These are phyloP conservation scores for Rhegmatorhina hoffmannsi DNA, from an alignment of 2,113 vertebrate genomes.

Conservation along the genomic window DNA sequence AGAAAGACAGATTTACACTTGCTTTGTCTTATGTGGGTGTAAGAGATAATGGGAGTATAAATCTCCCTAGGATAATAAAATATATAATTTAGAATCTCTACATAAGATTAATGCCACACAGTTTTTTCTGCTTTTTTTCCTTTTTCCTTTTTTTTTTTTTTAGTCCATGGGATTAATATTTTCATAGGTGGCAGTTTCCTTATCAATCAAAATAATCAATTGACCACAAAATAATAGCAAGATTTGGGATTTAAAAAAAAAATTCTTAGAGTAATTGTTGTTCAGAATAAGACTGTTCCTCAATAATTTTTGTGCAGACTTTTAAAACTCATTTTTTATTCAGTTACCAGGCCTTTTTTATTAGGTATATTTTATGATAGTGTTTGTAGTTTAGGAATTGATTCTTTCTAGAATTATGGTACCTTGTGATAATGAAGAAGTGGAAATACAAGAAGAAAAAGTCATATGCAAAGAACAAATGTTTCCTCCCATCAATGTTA, in stretches of 20 bases:
- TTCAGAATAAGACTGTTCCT: background rate
- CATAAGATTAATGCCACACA: background rate
- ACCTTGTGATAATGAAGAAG: background rate
- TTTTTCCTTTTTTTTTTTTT: background rate
- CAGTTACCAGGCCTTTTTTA: background rate
- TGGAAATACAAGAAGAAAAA: background rate
- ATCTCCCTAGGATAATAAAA: constrained; percentile 61
- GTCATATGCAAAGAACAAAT: background rate
- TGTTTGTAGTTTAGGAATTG: background rate
- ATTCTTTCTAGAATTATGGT: background rate
- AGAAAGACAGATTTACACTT: constrained; percentile 13
- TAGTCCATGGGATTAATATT: background rate
- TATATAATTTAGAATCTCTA: constrained; percentile 53
- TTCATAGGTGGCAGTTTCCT: background rate
- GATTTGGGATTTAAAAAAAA: background rate
- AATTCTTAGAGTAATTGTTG: background rate
- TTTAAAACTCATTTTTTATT: background rate
- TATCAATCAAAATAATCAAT: background rate
- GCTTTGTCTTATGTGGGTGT: constrained; percentile 36
- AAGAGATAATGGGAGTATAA: constrained; percentile 61
- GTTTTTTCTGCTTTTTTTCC: background rate
- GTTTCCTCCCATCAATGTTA: background rate
- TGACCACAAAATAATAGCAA: background rate
- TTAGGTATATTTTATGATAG: background rate
- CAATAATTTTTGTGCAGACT: background rate